Percentiles rank a stretch among this genome's conserved stretches.
phyloP scores from a whole-genome alignment of 2,113 vertebrate genomes.

The Epinephelus moara region DNA sequence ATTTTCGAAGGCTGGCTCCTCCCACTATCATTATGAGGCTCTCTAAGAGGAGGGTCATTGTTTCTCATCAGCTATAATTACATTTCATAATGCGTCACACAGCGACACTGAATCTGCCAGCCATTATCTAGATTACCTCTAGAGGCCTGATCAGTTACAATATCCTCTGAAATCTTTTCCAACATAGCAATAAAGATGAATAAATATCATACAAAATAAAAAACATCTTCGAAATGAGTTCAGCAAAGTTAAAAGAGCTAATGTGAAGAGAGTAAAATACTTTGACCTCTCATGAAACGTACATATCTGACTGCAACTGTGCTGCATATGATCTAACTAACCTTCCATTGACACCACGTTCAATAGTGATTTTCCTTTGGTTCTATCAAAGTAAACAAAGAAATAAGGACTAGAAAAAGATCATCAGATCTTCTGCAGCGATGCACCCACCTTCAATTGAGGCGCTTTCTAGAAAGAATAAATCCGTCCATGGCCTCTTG shows the following conservation, averaged over 20 bases:
- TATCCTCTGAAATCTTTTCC: background rate
- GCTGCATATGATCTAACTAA: background rate
- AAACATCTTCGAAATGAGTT: background rate
- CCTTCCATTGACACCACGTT: background rate
- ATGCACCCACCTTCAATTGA: slow-evolving; percentile 68
- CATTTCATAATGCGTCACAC: slow-evolving; percentile 37
- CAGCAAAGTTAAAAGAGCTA: background rate
- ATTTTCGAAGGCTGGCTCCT: background rate
- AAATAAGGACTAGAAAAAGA: background rate
- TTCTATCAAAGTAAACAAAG: background rate
- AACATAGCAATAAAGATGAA: background rate
- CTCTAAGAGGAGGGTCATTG: background rate
- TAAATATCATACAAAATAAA: background rate
- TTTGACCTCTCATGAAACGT: background rate
- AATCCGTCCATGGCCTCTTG: slow-evolving; percentile 41
- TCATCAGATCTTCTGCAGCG: slow-evolving; percentile 7
- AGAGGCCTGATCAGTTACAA: background rate
- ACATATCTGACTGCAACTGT: background rate
- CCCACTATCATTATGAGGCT: background rate
- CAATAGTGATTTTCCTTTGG: background rate
- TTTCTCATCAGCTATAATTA: background rate
- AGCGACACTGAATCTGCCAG: background rate
- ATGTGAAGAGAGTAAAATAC: background rate
- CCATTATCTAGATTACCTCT: background rate
- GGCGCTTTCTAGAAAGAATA: slow-evolving; percentile 24